Percentiles rank a stretch among this genome's conserved stretches.
phyloP scores from a whole-genome alignment of 1,140 invertebrate genomes.

The Bacillus rossius region DNA sequence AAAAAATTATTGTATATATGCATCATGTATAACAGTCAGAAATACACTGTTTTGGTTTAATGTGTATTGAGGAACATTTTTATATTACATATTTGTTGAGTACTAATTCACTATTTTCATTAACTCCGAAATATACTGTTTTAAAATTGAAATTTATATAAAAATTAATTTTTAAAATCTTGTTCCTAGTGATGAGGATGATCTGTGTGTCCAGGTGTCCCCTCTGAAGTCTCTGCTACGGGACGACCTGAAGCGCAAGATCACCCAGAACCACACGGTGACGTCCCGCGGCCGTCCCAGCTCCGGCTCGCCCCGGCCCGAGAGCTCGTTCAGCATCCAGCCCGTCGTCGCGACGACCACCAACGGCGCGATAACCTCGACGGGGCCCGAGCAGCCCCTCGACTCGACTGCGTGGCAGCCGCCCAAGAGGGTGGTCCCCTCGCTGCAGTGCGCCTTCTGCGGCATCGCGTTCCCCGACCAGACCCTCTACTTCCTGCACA shows the following conservation, averaged over 20 bases:
- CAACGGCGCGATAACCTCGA: conserved; percentile 60
- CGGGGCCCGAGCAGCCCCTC: conserved; percentile 46
- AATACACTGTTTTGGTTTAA: no score
- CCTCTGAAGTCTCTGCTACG: conserved; percentile 75
- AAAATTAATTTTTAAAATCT: no score
- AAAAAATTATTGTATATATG: no score
- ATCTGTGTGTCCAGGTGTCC: conserved; percentile 71
- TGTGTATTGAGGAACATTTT: no score
- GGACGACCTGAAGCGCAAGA: conserved; percentile 64
- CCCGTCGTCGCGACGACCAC: conserved; percentile 39
- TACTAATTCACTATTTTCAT: no score
- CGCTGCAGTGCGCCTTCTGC: conserved; percentile 77
- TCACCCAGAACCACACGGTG: not conserved
- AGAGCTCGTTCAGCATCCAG: conserved; percentile 11
- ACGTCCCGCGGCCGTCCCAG: not conserved
- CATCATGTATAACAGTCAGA: no score
- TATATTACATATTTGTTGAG: no score
- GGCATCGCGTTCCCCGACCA: conserved; percentile 92
- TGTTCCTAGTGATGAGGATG: no score
- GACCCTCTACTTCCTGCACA: conserved; percentile 94
- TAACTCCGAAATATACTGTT: no score
- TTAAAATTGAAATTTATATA: no score
- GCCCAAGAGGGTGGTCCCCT: conserved; percentile 31
- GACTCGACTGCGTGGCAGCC: conserved; percentile 36
- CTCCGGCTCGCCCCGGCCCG: conserved; percentile 1